phyloP scores from a whole-genome alignment of 2,888 invertebrate genomes.

The Liposcelis brunnea region DNA sequence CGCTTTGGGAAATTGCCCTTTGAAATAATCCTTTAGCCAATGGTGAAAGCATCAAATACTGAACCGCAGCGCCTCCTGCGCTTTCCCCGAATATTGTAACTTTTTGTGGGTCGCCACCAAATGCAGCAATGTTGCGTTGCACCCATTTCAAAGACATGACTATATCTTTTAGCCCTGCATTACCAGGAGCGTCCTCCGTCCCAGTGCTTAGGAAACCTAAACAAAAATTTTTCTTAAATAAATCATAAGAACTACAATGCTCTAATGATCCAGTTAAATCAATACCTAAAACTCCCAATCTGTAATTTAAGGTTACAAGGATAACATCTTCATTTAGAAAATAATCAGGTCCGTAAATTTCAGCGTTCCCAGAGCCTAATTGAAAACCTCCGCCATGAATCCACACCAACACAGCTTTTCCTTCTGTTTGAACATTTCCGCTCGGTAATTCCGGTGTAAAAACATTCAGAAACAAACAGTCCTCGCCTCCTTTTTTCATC shows the following conservation, averaged over 20 bases:
- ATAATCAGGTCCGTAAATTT: conserved; percentile 17
- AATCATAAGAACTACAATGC: no score
- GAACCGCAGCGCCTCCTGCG: conserved; percentile 31
- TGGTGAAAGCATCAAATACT: conserved; percentile 31
- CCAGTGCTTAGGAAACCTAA: conserved; percentile 2
- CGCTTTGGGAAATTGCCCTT: conserved; percentile 24
- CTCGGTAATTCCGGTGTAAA: conserved; percentile 30
- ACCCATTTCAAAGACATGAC: conserved; percentile 34
- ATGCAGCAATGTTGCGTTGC: conserved; percentile 29
- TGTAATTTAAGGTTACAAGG: conserved; percentile 20
- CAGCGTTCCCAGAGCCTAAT: conserved; percentile 16
- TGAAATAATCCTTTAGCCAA: conserved; percentile 24
- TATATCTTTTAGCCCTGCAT: conserved; percentile 35
- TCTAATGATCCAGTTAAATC: background rate
- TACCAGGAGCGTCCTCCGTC: conserved; percentile 27
- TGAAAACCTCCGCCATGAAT: conserved; percentile 21
- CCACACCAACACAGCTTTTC: conserved; percentile 19
- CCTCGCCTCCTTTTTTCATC: conserved; percentile 22
- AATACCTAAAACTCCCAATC: conserved; percentile 20
- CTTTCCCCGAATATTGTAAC: conserved; percentile 35
- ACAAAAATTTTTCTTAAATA: background rate
- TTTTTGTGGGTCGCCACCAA: conserved; percentile 33
- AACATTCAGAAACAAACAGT: conserved; percentile 31
- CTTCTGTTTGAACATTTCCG: no score
- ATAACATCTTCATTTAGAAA: conserved; percentile 20